Evolutionary conservation across 1,140 invertebrate species (phyloP).

Genomic region (Zaprionus davidi): DNA sequence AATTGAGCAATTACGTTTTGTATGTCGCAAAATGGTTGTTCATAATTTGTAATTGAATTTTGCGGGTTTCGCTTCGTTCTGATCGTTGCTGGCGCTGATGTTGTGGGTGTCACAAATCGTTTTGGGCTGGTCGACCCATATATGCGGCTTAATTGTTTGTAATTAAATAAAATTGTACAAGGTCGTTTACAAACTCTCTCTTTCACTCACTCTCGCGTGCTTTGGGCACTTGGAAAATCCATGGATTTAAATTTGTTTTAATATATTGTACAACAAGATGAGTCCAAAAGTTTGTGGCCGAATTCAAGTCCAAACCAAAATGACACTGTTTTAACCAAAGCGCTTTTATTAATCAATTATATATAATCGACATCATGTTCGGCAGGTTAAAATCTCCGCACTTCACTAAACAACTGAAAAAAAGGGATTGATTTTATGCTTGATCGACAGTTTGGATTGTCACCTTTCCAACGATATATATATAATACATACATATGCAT

Average conservation of each 20-base stretch:
- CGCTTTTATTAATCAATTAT: too few relatives aligned
- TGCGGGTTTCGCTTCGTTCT: conserved; percentile 18
- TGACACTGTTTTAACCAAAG: too few relatives aligned
- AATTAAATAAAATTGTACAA: conserved; percentile 83
- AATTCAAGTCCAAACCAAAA: too few relatives aligned
- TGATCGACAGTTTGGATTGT: too few relatives aligned
- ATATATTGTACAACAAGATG: conserved; percentile 40
- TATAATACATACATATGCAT: too few relatives aligned
- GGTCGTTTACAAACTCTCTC: conserved; percentile 62
- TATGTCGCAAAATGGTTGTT: conserved; percentile 10
- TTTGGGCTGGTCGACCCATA: conserved; percentile 45
- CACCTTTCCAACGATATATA: too few relatives aligned
- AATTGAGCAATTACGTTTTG: neutral
- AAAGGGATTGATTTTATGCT: too few relatives aligned
- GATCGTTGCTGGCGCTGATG: conserved; percentile 19
- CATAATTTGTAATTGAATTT: conserved; percentile 50
- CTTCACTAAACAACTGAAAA: too few relatives aligned
- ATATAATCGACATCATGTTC: too few relatives aligned
- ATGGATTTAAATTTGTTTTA: conserved; percentile 74
- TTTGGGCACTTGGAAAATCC: conserved; percentile 52
- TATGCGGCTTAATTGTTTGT: conserved; percentile 75
- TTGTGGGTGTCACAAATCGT: conserved; percentile 51
- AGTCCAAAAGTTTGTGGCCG: too few relatives aligned
- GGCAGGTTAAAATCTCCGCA: too few relatives aligned
- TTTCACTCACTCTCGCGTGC: neutral